These are phyloP conservation scores for Neogale vison DNA, from an alignment of 2,113 vertebrate species.

Conservation along the genomic window DNA sequence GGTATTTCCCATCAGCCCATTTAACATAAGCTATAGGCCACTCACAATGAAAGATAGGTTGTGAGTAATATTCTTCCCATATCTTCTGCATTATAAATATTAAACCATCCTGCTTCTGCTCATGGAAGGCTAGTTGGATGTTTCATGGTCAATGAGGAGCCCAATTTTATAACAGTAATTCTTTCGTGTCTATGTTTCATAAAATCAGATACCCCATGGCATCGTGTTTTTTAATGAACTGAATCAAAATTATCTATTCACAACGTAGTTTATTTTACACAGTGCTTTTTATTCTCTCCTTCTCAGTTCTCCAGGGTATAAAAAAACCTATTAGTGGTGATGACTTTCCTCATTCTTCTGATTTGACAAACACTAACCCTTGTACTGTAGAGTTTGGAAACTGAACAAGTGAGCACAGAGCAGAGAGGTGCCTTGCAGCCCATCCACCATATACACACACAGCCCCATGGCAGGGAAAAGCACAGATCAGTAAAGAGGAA, in stretches of 20 bases:
- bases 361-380: background rate
- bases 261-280: background rate
- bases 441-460: background rate
- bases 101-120: background rate
- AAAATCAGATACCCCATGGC: background rate
- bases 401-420: background rate
- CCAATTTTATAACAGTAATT: background rate
- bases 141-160: background rate
- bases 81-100: background rate
- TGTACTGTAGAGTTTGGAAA: background rate
- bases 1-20: background rate
- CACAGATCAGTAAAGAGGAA: background rate
- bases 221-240: background rate
- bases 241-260: background rate
- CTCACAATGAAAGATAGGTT: background rate
- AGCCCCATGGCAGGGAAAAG: background rate
- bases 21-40: background rate
- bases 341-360: background rate
- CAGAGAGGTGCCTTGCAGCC: background rate
- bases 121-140: background rate
- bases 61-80: background rate
- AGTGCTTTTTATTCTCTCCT: background rate
- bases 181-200: background rate
- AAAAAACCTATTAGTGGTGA: background rate
- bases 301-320: background rate